These are phyloP conservation scores for Rutpela maculata DNA, from an alignment of 2,888 invertebrate genomes.

Conservation along the genomic window DNA sequence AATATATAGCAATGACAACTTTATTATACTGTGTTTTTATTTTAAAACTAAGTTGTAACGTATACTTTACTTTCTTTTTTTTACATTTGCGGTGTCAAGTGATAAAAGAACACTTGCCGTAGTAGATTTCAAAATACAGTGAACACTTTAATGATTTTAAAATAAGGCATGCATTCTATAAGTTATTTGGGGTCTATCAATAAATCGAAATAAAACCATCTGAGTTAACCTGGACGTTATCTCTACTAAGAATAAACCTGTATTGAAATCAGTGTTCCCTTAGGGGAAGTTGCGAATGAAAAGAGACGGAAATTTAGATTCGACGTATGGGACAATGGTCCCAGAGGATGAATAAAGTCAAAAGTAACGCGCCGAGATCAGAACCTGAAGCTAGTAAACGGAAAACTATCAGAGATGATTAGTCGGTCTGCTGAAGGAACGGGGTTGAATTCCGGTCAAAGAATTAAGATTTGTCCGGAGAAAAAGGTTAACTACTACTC, in stretches of 20 bases:
- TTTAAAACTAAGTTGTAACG: too few relatives aligned
- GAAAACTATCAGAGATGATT: conserved; percentile 58
- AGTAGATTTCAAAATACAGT: too few relatives aligned
- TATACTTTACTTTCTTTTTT: too few relatives aligned
- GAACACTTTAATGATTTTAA: too few relatives aligned
- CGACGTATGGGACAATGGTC: conserved; percentile 70
- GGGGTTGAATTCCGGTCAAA: conserved; percentile 45
- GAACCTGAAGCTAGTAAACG: conserved; percentile 46
- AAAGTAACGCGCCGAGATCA: conserved; percentile 70
- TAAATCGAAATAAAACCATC: conserved; percentile 22
- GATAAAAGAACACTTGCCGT: too few relatives aligned
- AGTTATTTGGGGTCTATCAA: not conserved
- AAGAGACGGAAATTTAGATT: conserved; percentile 69
- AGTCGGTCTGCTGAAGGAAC: conserved; percentile 62
- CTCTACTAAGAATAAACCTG: conserved; percentile 54
- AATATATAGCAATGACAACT: too few relatives aligned
- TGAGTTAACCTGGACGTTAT: conserved; percentile 44
- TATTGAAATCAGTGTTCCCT: conserved; percentile 72
- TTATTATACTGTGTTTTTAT: too few relatives aligned
- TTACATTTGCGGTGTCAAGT: too few relatives aligned
- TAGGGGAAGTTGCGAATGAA: conserved; percentile 67
- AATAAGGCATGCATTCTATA: too few relatives aligned
- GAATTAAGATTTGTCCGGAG: conserved; percentile 58
- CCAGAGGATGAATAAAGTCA: conserved; percentile 74
- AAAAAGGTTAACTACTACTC: conserved; percentile 32